phyloP scores from a whole-genome alignment of 2,113 vertebrate genomes.

The Oriolus oriolus region DNA sequence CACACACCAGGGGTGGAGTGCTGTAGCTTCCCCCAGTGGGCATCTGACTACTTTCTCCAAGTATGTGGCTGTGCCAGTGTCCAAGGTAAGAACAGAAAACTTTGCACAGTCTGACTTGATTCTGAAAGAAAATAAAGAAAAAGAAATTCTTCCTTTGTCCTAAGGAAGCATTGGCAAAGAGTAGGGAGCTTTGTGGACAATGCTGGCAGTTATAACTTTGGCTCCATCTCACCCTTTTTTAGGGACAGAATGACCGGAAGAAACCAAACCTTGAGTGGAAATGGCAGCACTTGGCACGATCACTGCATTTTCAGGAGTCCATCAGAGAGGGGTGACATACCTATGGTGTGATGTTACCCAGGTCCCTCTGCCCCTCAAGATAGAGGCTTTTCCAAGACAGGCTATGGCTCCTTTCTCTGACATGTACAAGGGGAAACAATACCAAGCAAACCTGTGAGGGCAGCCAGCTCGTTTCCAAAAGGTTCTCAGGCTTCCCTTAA shows the following conservation, averaged over 20 bases:
- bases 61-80: background rate
- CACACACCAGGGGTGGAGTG: background rate
- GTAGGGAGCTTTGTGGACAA: background rate
- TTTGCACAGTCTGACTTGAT: background rate
- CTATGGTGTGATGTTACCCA: background rate
- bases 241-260: background rate
- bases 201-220: accelerated
- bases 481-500: background rate
- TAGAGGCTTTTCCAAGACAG: background rate
- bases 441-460: background rate
- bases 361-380: background rate
- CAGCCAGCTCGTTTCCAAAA: background rate
- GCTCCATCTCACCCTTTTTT: background rate
- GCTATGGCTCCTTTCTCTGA: background rate
- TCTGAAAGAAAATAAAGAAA: background rate
- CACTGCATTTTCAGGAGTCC: background rate
- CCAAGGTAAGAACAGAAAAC: background rate
- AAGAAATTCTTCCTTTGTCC: background rate
- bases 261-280: background rate
- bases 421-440: background rate
- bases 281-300: accelerated
- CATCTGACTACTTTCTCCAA: background rate
- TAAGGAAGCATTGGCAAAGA: background rate
- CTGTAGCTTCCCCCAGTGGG: background rate
- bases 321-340: background rate